Evolutionary conservation across 1,140 invertebrate genomes (phyloP).

Genomic region (Drosophila asahinai): DNA sequence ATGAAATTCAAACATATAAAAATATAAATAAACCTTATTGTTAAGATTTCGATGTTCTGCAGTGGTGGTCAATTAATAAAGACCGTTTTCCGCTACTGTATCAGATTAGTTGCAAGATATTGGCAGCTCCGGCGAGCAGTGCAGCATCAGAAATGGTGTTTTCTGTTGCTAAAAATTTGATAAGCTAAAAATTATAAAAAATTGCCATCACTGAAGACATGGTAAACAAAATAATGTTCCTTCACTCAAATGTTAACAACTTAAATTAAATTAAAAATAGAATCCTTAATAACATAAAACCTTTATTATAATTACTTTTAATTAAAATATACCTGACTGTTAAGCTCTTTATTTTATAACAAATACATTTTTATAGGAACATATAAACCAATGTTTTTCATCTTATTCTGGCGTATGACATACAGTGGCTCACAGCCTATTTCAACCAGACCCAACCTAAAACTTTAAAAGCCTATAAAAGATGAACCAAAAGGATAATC

Average conservation of each 20-base stretch:
- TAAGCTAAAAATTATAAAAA: background rate
- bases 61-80: conserved; percentile 7
- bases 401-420: background rate
- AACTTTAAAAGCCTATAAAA: too few species aligned
- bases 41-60: conserved; percentile 14
- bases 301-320: too few species aligned
- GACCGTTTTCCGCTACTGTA: conserved; percentile 2
- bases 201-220: conserved; percentile 3
- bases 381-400: background rate
- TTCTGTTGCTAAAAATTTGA: conserved; percentile 10
- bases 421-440: too few species aligned
- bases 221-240: conserved; percentile 12
- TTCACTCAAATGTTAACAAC: conserved; percentile 1
- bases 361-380: too few species aligned
- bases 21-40: background rate
- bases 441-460: too few species aligned
- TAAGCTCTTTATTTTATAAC: too few species aligned
- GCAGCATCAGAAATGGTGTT: conserved; percentile 6
- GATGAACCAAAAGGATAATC: too few species aligned
- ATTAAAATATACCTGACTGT: too few species aligned
- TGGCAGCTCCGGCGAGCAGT: conserved; percentile 2
- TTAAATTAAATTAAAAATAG: conserved; percentile 9
- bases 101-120: conserved; percentile 1
- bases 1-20: conserved; percentile 17
- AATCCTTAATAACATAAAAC: background rate